Evolutionary conservation across 2,113 vertebrate species (phyloP), one percentile per base, ranked within the genome.

Genomic region (Petaurus breviceps): DNA sequence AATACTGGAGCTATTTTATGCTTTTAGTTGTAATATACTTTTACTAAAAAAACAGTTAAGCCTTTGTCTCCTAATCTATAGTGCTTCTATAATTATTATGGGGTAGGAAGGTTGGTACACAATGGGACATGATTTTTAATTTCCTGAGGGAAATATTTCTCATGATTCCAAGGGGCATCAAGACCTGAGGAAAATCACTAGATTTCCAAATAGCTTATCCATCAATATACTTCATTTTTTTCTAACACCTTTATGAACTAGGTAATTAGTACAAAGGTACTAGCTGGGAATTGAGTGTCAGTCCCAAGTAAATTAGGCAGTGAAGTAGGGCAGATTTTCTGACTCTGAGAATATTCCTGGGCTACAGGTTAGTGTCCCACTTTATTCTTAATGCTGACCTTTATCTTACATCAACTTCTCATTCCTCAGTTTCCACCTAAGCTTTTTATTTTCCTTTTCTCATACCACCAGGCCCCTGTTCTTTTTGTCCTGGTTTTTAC

Each of bases 221-320:
- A 68, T 51, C 91, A 43, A 61, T 37, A 43, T 95, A 25, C 92
- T 93, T 97, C 89, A 92, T 57, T 95, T 90, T 51, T 94, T 94
- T 43, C 16, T 53, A 93, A 96, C 93, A 92, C 24, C 46, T 96
- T 91, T 57, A 49, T 96, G 92, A 96, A 94, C 84, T 94, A 95
- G 52, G 53, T 54, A 89, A 91, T 96, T 95, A 91, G 55, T 53
- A 61, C 46, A 93, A 96, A 96, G 84, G 61, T 46, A 89, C 68
- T 54, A 26, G 11, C 94, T 92, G 77, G 95, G 52, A 7, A 92
- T 57, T 97, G 37, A 52, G 54, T 31, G 51, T 3, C 90, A 93
- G 89, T 91, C 28, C 47, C 16, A 8, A 2, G 46, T 94, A 84
- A 94, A 51, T 37, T 23, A 94, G 37, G 57, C 25, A 47, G 57